Conservation (phyloP, 2,113 vertebrate genomes). For the Anser cygnoides region DNA sequence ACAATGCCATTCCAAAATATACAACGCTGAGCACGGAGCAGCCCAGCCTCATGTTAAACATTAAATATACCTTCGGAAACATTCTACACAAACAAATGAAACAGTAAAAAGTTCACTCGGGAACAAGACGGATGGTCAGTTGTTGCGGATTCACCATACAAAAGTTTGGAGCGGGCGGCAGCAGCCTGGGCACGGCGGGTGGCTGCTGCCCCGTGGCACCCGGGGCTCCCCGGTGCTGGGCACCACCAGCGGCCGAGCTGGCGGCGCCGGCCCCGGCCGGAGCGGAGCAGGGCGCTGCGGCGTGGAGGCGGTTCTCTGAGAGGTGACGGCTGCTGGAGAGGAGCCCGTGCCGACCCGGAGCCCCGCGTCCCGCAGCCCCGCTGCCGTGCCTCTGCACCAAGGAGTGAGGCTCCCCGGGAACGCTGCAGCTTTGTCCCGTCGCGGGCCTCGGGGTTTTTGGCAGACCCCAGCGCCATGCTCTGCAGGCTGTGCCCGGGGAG, state of each 20-base stretch:
- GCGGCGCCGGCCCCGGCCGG: fast-evolving
- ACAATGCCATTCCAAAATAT: slow-evolving; percentile 61
- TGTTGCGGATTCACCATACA: slow-evolving; percentile 12
- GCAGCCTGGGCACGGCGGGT: neutral
- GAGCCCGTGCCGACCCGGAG: neutral
- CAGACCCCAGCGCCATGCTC: neutral
- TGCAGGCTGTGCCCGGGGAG: neutral
- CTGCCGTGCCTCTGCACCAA: neutral
- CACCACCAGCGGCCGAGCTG: neutral
- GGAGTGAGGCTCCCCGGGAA: neutral
- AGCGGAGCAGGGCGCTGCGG: fast-evolving
- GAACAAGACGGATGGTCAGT: slow-evolving; percentile 37
- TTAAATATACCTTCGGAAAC: slow-evolving; percentile 56
- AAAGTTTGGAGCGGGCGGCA: neutral
- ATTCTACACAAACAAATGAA: slow-evolving; percentile 66
- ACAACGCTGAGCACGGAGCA: slow-evolving; percentile 56
- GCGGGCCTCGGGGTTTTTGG: too few species aligned
- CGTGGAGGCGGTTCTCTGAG: fast-evolving
- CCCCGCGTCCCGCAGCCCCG: fast-evolving
- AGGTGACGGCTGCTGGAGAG: neutral
- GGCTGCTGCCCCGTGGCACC: fast-evolving
- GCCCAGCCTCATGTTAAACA: slow-evolving; percentile 50
- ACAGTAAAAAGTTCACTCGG: slow-evolving; percentile 40
- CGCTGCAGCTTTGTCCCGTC: fast-evolving
- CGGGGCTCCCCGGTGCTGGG: neutral